phyloP scores from a whole-genome alignment of 2,797 vertebrate genomes.

The Pyrocephalus nanus region DNA sequence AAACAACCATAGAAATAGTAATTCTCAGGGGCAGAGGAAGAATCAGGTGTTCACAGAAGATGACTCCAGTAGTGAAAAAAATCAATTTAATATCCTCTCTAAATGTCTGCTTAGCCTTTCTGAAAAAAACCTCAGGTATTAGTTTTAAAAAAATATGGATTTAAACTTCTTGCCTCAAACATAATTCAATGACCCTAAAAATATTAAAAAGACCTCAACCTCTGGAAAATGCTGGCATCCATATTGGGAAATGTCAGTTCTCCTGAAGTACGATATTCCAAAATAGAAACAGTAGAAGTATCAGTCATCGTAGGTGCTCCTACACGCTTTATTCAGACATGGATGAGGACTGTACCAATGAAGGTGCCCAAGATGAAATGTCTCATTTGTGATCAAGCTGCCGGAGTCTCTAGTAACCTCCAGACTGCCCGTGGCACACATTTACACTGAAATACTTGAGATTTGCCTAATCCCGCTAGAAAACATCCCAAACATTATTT shows the following conservation, averaged over 20 bases:
- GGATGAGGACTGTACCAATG: not conserved
- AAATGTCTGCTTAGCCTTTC: not conserved
- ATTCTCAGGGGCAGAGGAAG: not conserved
- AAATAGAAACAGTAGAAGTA: not conserved
- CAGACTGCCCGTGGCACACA: rapidly evolving
- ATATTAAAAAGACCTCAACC: not conserved
- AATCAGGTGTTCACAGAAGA: not conserved
- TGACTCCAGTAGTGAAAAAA: not conserved
- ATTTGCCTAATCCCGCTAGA: not conserved
- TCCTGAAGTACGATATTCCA: not conserved
- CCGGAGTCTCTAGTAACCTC: not conserved
- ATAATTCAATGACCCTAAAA: not conserved
- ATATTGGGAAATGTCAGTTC: not conserved
- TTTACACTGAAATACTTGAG: not conserved
- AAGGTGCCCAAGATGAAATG: not conserved
- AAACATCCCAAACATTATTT: not conserved
- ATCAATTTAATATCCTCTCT: not conserved
- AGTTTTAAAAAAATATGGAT: not conserved
- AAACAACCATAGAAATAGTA: not conserved
- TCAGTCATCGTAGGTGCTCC: not conserved
- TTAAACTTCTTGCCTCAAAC: not conserved
- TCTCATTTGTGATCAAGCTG: not conserved
- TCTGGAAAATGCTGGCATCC: not conserved
- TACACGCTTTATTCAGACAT: not conserved
- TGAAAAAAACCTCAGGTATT: not conserved